A percentile compares a stretch with the other conserved stretches of the same genome.
Conservation (phyloP, 2,888 invertebrate genomes). For the Caenorhabditis zanzibari region DNA sequence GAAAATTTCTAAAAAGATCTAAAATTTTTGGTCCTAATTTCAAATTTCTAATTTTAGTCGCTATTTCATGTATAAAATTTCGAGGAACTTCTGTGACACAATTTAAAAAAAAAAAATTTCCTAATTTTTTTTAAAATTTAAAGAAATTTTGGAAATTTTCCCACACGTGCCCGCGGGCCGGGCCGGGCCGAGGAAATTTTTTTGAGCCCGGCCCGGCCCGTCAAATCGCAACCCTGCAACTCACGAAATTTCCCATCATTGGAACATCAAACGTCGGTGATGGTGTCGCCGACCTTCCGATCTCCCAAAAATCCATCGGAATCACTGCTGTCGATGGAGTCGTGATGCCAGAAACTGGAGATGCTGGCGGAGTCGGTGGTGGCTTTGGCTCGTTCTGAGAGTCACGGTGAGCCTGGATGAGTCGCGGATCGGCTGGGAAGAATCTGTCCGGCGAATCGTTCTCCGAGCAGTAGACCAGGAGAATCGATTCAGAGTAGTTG, state of each 20-base stretch:
- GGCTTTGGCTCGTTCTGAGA: constrained; percentile 21
- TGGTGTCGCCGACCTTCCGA: constrained; percentile 13
- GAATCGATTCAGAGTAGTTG: constrained; percentile 18
- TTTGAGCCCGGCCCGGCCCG: no score
- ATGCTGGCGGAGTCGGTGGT: constrained; percentile 40
- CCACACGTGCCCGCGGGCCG: no score
- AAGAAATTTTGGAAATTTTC: no score
- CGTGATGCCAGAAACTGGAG: constrained; percentile 36
- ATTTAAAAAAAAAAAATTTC: no score
- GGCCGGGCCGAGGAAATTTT: no score
- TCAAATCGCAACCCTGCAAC: no score
- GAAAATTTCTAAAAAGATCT: no score
- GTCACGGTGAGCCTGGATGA: constrained; percentile 33
- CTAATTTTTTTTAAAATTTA: no score
- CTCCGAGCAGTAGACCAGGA: constrained; percentile 48
- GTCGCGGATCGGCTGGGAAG: constrained; percentile 41
- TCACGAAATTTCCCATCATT: neutral
- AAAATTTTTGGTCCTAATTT: no score
- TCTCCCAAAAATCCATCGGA: neutral
- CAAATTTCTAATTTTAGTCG: no score
- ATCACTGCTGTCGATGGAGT: constrained; percentile 16
- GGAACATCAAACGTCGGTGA: constrained; percentile 24
- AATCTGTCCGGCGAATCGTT: constrained; percentile 47
- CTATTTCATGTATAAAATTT: no score
- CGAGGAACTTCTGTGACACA: no score